Evolutionary conservation across 2,888 invertebrate species (phyloP).

Genomic region (Tetranychus piercei): DNA sequence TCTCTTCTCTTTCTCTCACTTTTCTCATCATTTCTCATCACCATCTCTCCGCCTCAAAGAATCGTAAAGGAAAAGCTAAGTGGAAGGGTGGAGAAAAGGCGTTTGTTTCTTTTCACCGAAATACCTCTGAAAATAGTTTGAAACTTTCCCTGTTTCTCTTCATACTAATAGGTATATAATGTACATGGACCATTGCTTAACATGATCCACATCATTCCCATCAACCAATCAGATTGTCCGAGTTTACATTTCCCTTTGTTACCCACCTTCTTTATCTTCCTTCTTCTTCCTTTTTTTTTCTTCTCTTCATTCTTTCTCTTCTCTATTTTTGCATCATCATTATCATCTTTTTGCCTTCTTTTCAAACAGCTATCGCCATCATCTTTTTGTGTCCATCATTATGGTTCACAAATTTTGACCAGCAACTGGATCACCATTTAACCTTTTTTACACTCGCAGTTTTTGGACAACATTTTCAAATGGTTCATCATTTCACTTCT

Average conservation of each 20-base stretch:
- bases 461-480: background rate
- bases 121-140: background rate
- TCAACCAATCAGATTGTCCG: slow-evolving; percentile 1
- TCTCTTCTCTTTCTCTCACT: background rate
- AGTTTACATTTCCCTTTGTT: background rate
- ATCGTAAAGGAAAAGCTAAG: background rate
- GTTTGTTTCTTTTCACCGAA: slow-evolving; percentile 9
- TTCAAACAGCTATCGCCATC: background rate
- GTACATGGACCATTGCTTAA: background rate
- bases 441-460: background rate
- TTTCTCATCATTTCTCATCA: background rate
- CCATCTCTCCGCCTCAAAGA: slow-evolving; percentile 5
- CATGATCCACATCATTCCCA: background rate
- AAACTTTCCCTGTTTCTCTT: background rate
- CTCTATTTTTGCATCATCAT: background rate
- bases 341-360: background rate
- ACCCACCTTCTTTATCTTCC: background rate
- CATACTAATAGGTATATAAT: background rate
- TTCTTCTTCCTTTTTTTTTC: background rate
- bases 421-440: background rate
- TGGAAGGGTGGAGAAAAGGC: background rate
- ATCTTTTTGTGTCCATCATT: background rate
- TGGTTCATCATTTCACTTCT: background rate
- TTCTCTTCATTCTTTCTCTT: background rate
- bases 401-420: background rate